Evolutionary conservation across 2,797 vertebrate genomes (phyloP), one percentile per base, ranked within the genome.

Genomic region (Corythornis leucogaster): DNA sequence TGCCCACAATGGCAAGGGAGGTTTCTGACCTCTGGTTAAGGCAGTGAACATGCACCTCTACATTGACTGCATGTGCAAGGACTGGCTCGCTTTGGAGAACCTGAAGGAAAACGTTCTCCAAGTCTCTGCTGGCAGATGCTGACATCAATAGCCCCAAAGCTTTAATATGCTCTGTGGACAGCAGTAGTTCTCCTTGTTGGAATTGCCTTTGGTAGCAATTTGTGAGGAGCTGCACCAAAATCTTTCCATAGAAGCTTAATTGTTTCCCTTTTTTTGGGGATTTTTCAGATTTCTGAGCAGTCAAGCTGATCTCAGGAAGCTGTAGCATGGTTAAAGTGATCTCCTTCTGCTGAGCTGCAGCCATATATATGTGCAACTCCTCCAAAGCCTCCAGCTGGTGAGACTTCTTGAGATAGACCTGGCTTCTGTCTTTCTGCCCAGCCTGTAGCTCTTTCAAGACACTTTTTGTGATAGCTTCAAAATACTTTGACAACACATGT

Each of bases 211-310:
- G 94, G 38, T 96, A 90, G 78, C 91, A 87, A 46, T 98, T 91
- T 30, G 96, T 97, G 80, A 99, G 97, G 54, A 99, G 97, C 71
- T 97, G 98, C 50, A 99, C 95, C 25, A 98, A 97, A 19, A 97
- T 94, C 7, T 93, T 87, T 7, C 99, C 98, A 0, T 99, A 98
- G 22, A 89, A n/a, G 22, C 97, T 99, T 30, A 99, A 96, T 5
- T 96, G 91, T 8, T 94, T 96, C 12, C 92, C 86, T 21, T 84
- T 71, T 46, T 59, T 63, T 4, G 68, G 35, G 9, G 35, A 75
- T 63, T 85, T 61, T 3, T 94, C 62, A 18, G 94, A 57, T 53
- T 64, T 87, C 25, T 68, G 85, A 59, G 50, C 40, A 79, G 98
- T 92, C 25, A 99, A 96, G 50, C 80, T 95, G 69, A 91, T 91